These are phyloP conservation scores for Tinea trinotella DNA, from an alignment of 2,888 invertebrate genomes.

Conservation along the genomic window DNA sequence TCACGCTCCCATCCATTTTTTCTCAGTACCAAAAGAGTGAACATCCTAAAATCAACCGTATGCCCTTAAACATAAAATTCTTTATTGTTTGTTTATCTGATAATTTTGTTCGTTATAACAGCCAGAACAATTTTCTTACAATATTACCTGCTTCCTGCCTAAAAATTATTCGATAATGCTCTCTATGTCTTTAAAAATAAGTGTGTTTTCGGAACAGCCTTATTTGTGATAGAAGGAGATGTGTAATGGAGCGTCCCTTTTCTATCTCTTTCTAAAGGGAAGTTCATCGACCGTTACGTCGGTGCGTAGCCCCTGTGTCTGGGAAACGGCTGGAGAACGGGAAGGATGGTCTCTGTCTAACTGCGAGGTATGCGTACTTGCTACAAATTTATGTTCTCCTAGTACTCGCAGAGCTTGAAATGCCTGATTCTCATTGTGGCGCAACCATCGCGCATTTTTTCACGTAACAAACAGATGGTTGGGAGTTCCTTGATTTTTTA, in stretches of 20 bases:
- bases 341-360: slow-evolving; percentile 9
- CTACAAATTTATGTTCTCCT: slow-evolving; percentile 40
- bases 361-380: slow-evolving; percentile 22
- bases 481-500: no score
- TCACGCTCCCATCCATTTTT: slow-evolving; percentile 61
- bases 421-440: slow-evolving; percentile 32
- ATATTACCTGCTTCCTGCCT: slow-evolving; percentile 20
- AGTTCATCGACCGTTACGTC: slow-evolving; percentile 30
- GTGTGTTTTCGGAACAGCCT: slow-evolving; percentile 29
- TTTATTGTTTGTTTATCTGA: slow-evolving; percentile 21
- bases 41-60: slow-evolving; percentile 29
- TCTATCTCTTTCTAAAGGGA: slow-evolving; percentile 41
- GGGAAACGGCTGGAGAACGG: not conserved
- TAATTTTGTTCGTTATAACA: not conserved
- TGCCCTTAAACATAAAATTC: slow-evolving; percentile 19
- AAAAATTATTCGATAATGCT: not conserved
- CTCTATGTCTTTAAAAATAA: slow-evolving; percentile 30
- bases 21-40: slow-evolving; percentile 40
- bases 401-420: slow-evolving; percentile 55
- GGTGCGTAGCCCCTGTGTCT: not conserved
- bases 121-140: slow-evolving; percentile 2
- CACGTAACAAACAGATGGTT: not conserved
- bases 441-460: not conserved
- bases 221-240: not conserved
- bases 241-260: slow-evolving; percentile 41